phyloP scores from a whole-genome alignment of 2,113 vertebrate genomes.

The Takifugu flavidus region DNA sequence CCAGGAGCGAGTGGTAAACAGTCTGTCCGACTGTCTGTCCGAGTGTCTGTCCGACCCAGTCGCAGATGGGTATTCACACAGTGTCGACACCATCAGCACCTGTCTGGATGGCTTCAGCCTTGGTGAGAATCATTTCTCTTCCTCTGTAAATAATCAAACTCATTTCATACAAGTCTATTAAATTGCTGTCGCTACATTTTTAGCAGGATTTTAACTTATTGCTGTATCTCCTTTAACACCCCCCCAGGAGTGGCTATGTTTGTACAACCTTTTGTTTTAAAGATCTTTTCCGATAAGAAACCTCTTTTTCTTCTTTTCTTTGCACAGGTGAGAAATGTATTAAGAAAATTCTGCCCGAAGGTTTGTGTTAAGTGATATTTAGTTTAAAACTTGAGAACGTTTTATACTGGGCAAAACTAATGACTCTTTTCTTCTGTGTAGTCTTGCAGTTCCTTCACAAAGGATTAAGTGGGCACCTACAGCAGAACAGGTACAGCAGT shows the following conservation, averaged over 20 bases:
- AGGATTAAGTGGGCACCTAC: constrained; percentile 76
- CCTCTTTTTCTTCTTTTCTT: neutral
- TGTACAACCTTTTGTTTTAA: too few species aligned
- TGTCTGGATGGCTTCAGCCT: constrained; percentile 84
- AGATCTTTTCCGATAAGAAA: too few species aligned
- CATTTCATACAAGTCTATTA: too few species aligned
- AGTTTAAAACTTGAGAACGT: neutral
- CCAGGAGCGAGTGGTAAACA: constrained; percentile 50
- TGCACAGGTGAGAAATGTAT: constrained; percentile 81
- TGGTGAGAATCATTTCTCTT: constrained; percentile 69
- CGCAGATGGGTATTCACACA: constrained; percentile 70
- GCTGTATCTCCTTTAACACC: too few species aligned
- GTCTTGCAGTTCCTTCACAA: constrained; percentile 85
- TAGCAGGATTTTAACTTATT: too few species aligned
- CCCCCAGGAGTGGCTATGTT: too few species aligned
- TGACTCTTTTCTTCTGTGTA: constrained; percentile 57
- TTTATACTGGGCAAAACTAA: neutral
- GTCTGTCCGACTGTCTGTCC: constrained; percentile 77
- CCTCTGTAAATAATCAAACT: neutral
- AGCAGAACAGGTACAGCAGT: constrained; percentile 82
- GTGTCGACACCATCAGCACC: constrained; percentile 80
- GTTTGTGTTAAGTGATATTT: constrained; percentile 58
- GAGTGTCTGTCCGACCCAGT: constrained; percentile 73
- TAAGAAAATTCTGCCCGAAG: constrained; percentile 79
- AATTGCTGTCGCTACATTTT: too few species aligned